Evolutionary conservation across 1,140 invertebrate species (phyloP), one percentile per base, ranked within the genome.

Genomic region (Aplysia californica): DNA sequence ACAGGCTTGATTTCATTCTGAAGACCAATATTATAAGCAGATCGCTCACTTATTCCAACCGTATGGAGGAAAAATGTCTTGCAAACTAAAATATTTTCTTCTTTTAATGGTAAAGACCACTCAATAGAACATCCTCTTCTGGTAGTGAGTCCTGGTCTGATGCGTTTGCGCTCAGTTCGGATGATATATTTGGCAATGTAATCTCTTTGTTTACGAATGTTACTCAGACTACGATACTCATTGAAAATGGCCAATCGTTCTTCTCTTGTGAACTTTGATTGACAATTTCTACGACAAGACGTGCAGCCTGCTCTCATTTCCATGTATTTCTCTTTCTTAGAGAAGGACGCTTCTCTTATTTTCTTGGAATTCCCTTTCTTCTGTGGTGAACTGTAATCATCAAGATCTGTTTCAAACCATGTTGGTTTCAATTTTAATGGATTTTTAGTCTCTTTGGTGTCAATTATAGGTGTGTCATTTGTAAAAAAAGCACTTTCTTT

Each of bases 41-140:
- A 10, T 3, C 36, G 31, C n/a, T 66, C 64, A 76, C 23, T 38
- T 4, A 76, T 41, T 44, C 66, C 66, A 1, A 76, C 33, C 5
- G 65, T 76, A 23, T 76, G 64, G 3, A 76, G 38, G 31, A 76
- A 76, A 65, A 76, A 76, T 18, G 74, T 76, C 36, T 76, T 76
- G 50, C 74, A 76, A 29, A 76, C 74, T n/a, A 35, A 31, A 18
- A 76, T 38, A 21, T 23, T n/a, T 3, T 26, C 20, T 20, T 35
- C 44, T 10, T 68, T 76, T 41, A 44, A 67, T 0, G 65, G 41
- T 29, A 76, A 44, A 36, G 3, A 67, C 74, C 74, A 76, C 65
- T 67, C 50, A 56, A 68, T 56, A 33, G 74, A 58, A 31, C 50
- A 56, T 21, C 66, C 74, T 23, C 74, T n/a, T 36, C 59, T 67